Conservation (phyloP, 2,888 invertebrate genomes). For the Peribatodes rhomboidaria region DNA sequence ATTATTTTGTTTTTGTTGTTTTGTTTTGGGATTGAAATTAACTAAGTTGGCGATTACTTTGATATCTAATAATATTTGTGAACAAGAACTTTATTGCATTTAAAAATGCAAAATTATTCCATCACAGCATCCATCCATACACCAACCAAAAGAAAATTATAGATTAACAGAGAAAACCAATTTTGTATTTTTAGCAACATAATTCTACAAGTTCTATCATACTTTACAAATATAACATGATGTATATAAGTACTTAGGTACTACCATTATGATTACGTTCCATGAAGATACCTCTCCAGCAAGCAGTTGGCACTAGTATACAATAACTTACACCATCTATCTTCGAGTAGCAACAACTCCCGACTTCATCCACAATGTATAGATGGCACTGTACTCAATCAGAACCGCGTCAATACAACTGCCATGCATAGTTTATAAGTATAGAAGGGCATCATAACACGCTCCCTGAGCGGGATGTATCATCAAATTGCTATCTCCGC, state of each 20-base stretch:
- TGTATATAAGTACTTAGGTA: too few relatives aligned
- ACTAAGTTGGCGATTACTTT: not conserved
- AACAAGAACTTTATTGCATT: too few relatives aligned
- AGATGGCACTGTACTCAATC: constrained; percentile 69
- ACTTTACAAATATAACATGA: too few relatives aligned
- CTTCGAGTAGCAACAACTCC: constrained; percentile 52
- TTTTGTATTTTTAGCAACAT: too few relatives aligned
- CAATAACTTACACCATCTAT: constrained; percentile 54
- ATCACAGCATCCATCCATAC: too few relatives aligned
- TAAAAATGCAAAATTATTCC: too few relatives aligned
- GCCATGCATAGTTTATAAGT: constrained; percentile 76
- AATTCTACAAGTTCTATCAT: too few relatives aligned
- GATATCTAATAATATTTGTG: too few relatives aligned
- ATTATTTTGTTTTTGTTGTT: not conserved
- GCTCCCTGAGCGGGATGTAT: constrained; percentile 71
- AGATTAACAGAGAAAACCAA: too few relatives aligned
- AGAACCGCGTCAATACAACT: constrained; percentile 71
- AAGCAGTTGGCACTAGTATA: not conserved
- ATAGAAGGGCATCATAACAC: constrained; percentile 70
- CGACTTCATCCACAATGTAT: constrained; percentile 38
- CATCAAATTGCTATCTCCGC: constrained; percentile 76
- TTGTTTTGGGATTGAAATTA: not conserved
- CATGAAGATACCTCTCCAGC: too few relatives aligned
- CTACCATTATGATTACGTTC: too few relatives aligned
- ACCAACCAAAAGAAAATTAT: too few relatives aligned